A percentile compares a stretch with the other conserved stretches of the same genome.
These are phyloP conservation scores for Hydrozoanthus gracilis DNA, from an alignment of 92 coral and sea anemone species.

Conservation along the genomic window DNA sequence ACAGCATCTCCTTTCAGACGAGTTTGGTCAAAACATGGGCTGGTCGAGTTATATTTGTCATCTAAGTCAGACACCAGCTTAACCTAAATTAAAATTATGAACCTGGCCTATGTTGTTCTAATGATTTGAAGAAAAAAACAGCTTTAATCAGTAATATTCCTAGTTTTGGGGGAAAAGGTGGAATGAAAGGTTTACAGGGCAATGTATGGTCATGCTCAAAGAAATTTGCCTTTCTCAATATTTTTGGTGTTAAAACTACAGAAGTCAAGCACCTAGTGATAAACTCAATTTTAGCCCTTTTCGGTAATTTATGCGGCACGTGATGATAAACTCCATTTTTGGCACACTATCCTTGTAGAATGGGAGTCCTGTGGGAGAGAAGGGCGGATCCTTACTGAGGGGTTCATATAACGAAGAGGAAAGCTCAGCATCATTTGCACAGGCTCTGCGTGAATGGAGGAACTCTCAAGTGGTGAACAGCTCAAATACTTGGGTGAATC, in stretches of 20 bases:
- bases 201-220: too few relatives aligned
- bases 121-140: too few relatives aligned
- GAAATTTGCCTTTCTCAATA: neutral
- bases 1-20: too few relatives aligned
- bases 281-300: too few relatives aligned
- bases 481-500: slow-evolving; percentile 71
- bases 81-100: too few relatives aligned
- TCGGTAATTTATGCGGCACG: neutral
- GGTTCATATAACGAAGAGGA: slow-evolving; percentile 92
- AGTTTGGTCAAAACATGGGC: too few relatives aligned
- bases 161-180: too few relatives aligned
- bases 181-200: too few relatives aligned
- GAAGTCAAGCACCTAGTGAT: neutral
- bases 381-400: slow-evolving; percentile 71
- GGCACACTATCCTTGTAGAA: slow-evolving; percentile 41
- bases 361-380: slow-evolving; percentile 50
- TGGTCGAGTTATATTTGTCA: too few relatives aligned
- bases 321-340: neutral
- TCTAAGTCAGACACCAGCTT: too few relatives aligned
- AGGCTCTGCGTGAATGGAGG: slow-evolving; percentile 94
- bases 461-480: slow-evolving; percentile 52
- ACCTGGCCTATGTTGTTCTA: too few relatives aligned
- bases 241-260: neutral
- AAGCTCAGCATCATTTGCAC: slow-evolving; percentile 93
- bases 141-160: too few relatives aligned